Base-by-base conservation (phyloP, 1,140 invertebrate genomes). In the Neoseiulus cucumeris region DNA sequence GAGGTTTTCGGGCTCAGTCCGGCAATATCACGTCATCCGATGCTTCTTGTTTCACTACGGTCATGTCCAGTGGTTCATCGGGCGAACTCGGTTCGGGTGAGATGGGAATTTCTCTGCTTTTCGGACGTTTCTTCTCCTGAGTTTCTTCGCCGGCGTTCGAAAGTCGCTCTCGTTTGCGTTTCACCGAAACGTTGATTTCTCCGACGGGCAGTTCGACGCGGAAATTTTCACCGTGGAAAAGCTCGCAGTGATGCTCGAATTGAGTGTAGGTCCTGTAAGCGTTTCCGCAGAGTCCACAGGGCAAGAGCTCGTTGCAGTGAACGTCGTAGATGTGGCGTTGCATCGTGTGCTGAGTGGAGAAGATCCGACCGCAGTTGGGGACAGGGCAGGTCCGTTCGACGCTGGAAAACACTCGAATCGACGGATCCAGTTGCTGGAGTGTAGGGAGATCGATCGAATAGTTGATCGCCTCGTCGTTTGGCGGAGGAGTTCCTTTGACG, bases 331-430 rank as follows among this genome's bases (percentile, higher is more conserved):
- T 59, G 22, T 59, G 51, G 17, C 51, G 51, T 25, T 59, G 51
- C 51, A 59, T 59, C 1, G 51, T 59, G 9, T 59, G 51, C 51
- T 59, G 51, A 4, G 51, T 59, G 14, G 51, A 59, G 51, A 59
- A 59, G 22, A 59, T 59, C 14, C 51, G 17, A 2, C 51, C 51
- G 22, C 51, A 59, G 22, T 59, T 59, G 1, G 17, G 14, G 1
- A 59, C 51, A 1, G 51, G 51, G 22, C 51, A 59, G 22, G 51
- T 59, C 1, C 51, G 51, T 20, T 59, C 51, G 14, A 59, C 51
- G 14, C 25, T 29, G 17, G 51, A 59, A 20, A 59, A 59, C 4
- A 59, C 22, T 2, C 51, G 51, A 9, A 59, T 59, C 22, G 51
- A 59, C 1, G 51, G 51, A 9, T 59, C 51, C 6, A 59, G 51